These are phyloP conservation scores for Tipula confusa DNA, from an alignment of 2,888 invertebrate species.

Conservation along the genomic window DNA sequence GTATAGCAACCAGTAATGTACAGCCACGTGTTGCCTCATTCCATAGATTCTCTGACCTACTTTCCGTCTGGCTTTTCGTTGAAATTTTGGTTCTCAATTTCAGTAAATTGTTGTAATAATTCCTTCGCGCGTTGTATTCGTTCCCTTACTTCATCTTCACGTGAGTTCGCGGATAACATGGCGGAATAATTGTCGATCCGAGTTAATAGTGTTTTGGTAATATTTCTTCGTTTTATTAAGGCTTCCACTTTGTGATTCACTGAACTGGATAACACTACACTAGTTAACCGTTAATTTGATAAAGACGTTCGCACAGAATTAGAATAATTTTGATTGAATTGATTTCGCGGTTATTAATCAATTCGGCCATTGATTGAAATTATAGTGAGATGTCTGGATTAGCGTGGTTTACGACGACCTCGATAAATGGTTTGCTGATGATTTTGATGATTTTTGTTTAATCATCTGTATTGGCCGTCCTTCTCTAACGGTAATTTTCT, in stretches of 20 bases:
- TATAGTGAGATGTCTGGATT: no score
- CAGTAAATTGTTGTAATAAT: neutral
- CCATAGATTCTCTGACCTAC: neutral
- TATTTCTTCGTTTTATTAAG: neutral
- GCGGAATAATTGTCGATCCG: neutral
- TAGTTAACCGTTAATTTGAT: no score
- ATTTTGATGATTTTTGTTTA: no score
- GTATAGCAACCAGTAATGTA: neutral
- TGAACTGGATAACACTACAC: no score
- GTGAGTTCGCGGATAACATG: neutral
- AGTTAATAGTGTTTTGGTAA: neutral
- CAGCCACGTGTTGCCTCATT: neutral
- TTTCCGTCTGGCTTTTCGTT: neutral
- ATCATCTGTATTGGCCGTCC: no score
- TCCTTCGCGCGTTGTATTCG: neutral
- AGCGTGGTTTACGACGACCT: no score
- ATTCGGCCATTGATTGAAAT: no score
- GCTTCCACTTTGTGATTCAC: neutral
- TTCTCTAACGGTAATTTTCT: no score
- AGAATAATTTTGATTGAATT: no score
- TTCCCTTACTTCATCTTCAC: neutral
- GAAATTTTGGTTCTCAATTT: neutral
- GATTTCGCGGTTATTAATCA: no score
- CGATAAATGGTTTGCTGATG: no score
- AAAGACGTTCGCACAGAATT: no score